These are phyloP conservation scores for Ormyrus rosae DNA, from an alignment of 2,888 invertebrate species.

Conservation along the genomic window DNA sequence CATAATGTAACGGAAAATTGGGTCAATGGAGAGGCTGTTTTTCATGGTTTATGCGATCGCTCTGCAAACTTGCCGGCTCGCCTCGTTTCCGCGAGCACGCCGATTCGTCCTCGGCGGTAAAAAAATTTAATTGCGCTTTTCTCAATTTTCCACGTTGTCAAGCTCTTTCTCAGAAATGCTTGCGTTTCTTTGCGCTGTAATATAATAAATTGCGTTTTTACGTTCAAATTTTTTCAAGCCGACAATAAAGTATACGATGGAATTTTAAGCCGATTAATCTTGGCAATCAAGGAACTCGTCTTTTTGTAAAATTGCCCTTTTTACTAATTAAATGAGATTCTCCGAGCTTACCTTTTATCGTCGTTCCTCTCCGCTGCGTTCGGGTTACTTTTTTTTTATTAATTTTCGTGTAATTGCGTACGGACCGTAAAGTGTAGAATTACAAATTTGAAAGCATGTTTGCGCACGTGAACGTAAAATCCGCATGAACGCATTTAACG, in stretches of 20 bases:
- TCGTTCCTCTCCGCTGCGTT: no score
- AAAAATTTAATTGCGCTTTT: constrained; percentile 12
- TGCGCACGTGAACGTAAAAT: constrained; percentile 20
- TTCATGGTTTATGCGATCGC: constrained; percentile 17
- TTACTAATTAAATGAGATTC: no score
- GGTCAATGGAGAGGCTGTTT: constrained; percentile 19
- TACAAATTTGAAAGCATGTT: constrained; percentile 9
- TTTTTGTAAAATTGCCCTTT: no score
- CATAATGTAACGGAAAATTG: constrained; percentile 18
- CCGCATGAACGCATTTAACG: constrained; percentile 11
- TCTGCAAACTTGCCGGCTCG: constrained; percentile 13
- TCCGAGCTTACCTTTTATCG: no score
- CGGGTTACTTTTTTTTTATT: no score
- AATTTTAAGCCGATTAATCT: no score
- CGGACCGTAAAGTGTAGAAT: background rate
- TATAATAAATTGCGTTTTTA: background rate
- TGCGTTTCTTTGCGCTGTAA: no score
- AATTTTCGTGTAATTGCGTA: background rate
- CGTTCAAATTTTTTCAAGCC: background rate
- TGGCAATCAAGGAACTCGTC: no score
- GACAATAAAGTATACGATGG: no score
- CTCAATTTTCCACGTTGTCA: background rate
- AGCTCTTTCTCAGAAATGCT: background rate
- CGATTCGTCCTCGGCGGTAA: constrained; percentile 11
- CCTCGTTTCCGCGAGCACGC: constrained; percentile 5